Base-by-base conservation (phyloP, 2,797 vertebrate genomes). In the Girardinus metallicus region DNA sequence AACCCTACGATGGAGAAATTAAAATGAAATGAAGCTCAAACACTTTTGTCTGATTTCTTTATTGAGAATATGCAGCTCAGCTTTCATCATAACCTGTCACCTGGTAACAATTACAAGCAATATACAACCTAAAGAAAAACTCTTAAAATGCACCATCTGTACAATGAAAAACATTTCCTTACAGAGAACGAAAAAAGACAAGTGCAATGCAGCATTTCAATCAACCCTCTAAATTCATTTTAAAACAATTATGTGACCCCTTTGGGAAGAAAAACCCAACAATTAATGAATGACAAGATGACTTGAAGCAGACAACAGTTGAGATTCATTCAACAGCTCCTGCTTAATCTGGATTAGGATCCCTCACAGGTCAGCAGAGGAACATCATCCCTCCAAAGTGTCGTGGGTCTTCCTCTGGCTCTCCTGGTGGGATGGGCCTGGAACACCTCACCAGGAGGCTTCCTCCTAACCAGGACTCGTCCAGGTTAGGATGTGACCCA, bases 171-270 rank as follows among this genome's bases (percentile, higher is more conserved):
- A 23, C n/a, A 60, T 12, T 13, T 81, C 76, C 85, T 87, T 62
- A 89, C 82, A 90, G 71, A 77, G 78, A 87, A 71, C 74, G 88
- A 74, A 80, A 75, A 79, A 76, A 66, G 80, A 80, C 51, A 51
- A 88, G 90, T 91, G 86, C 89, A 92, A 90, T 62, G 87, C 82
- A 91, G 88, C 84, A 82, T 90, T 90, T 83, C 77, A 85, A 83
- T 82, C 83, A 73, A 51, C 51, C 84, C 76, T 79, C 77, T 74
- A 79, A 83, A 60, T 18, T 39, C 73, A 78, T 79, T 80, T 75
- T 36, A 72, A 78, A 87, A 85, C 43, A 79, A 46, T 71, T 26
- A 77, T 72, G 64, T 10, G 72, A 68, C 31, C 68, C 26, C 15
- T 51, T 10, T 64, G 12, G 83, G 68, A 86, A 57, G 53, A 60